phyloP scores from a whole-genome alignment of 2,888 invertebrate genomes.

The Pomacea canaliculata region DNA sequence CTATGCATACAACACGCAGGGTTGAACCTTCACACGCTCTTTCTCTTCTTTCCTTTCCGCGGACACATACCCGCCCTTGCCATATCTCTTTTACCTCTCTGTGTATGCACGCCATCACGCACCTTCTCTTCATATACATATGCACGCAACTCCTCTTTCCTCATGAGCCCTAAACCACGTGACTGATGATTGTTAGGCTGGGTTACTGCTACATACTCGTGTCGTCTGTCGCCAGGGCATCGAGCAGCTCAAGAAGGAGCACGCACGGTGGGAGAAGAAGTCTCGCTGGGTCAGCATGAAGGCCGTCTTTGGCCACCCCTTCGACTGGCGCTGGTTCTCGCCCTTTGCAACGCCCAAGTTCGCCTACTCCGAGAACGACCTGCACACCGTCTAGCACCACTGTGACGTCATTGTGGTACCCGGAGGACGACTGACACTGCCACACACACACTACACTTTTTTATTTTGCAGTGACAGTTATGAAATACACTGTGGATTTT shows the following conservation, averaged over 20 bases:
- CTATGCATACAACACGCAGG: too few relatives aligned
- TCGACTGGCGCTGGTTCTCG: slow-evolving; percentile 94
- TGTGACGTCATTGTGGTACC: too few relatives aligned
- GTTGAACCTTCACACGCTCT: too few relatives aligned
- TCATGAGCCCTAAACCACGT: neutral
- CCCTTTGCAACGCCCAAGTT: slow-evolving; percentile 78
- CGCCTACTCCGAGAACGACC: slow-evolving; percentile 48
- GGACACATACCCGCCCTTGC: too few relatives aligned
- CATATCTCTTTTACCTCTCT: too few relatives aligned
- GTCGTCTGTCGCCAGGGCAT: slow-evolving; percentile 80
- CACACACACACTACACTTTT: slow-evolving; percentile 1
- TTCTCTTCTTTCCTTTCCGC: too few relatives aligned
- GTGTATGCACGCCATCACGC: too few relatives aligned
- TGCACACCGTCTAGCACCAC: slow-evolving; percentile 48
- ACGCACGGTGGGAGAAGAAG: slow-evolving; percentile 91
- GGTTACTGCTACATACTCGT: neutral
- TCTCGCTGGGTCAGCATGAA: slow-evolving; percentile 95
- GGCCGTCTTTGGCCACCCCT: slow-evolving; percentile 92
- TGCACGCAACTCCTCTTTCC: too few relatives aligned
- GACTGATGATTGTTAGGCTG: neutral
- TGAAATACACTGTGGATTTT: neutral
- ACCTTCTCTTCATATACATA: too few relatives aligned
- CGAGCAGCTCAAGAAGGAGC: slow-evolving; percentile 95
- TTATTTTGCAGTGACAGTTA: neutral
- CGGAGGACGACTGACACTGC: neutral